Percentiles rank a stretch among this genome's conserved stretches.
phyloP scores from a whole-genome alignment of 2,888 invertebrate species.

The Clanis bilineata region DNA sequence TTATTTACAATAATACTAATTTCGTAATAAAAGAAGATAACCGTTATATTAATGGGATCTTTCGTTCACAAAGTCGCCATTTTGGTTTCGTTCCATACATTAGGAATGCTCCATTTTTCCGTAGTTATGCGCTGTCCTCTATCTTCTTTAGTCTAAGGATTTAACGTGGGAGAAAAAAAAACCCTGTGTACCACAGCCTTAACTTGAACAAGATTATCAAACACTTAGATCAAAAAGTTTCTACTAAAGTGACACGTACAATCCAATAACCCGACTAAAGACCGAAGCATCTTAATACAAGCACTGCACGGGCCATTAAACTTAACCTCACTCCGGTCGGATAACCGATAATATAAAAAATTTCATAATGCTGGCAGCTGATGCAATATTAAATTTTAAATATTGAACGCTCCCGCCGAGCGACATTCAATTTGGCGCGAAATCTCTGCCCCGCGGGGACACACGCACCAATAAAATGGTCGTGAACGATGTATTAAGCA shows the following conservation, averaged over 20 bases:
- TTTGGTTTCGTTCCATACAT: too few species aligned
- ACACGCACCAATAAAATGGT: constrained; percentile 52
- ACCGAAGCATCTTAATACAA: neutral
- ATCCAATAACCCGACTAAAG: constrained; percentile 3
- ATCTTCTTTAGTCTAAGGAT: too few species aligned
- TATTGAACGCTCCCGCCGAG: constrained; percentile 59
- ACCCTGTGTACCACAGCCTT: too few species aligned
- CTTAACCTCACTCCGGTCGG: constrained; percentile 6
- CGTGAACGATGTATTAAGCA: constrained; percentile 31
- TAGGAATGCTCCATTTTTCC: too few species aligned
- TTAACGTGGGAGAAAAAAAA: too few species aligned
- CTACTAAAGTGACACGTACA: neutral
- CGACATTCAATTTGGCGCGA: constrained; percentile 64
- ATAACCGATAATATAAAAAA: constrained; percentile 46
- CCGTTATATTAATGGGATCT: too few species aligned
- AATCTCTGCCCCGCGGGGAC: constrained; percentile 53
- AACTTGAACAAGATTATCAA: neutral
- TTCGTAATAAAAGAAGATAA: too few species aligned
- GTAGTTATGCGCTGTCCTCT: too few species aligned
- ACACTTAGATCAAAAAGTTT: neutral
- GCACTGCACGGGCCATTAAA: constrained; percentile 9
- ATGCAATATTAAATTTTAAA: constrained; percentile 79
- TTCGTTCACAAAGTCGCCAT: too few species aligned
- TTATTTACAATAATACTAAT: too few species aligned
- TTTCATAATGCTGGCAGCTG: constrained; percentile 73